A percentile compares a stretch with the other conserved stretches of the same genome.
Evolutionary conservation across 2,113 vertebrate genomes (phyloP).

Genomic region (Sander vitreus): DNA sequence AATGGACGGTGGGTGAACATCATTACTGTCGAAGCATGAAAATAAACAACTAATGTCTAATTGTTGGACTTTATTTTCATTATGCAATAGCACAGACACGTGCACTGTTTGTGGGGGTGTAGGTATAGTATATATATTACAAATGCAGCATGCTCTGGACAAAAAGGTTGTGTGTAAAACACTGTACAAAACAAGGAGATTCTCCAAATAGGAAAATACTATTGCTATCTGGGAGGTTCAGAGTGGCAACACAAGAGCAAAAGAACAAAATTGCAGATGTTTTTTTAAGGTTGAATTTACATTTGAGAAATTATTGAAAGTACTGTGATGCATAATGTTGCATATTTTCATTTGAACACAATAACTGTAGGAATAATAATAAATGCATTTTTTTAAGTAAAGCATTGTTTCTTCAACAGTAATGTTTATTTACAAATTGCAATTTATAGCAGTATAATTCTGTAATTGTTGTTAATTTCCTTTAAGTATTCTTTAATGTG

Average conservation of each 20-base stretch:
- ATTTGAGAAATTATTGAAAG: neutral
- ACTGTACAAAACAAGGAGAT: neutral
- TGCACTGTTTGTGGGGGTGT: neutral
- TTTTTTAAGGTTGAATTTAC: neutral
- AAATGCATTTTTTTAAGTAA: neutral
- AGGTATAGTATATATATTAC: neutral
- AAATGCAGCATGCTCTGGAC: neutral
- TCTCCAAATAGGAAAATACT: neutral
- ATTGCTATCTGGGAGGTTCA: neutral
- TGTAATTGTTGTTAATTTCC: neutral
- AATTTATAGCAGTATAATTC: neutral
- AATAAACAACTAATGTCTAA: neutral
- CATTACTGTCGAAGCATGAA: neutral
- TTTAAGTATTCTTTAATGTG: neutral
- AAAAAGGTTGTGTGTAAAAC: neutral
- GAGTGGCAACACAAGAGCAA: neutral
- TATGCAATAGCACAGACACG: neutral
- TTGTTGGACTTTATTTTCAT: neutral
- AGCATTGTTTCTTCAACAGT: neutral
- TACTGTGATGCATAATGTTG: neutral
- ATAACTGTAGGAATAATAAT: no score
- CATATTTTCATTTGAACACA: neutral
- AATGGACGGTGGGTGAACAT: neutral
- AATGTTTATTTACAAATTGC: neutral
- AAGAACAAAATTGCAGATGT: neutral